Evolutionary conservation across 37 sponge, comb jelly and placozoan species (phyloP).

Genomic region (Amphimedon queenslandica): DNA sequence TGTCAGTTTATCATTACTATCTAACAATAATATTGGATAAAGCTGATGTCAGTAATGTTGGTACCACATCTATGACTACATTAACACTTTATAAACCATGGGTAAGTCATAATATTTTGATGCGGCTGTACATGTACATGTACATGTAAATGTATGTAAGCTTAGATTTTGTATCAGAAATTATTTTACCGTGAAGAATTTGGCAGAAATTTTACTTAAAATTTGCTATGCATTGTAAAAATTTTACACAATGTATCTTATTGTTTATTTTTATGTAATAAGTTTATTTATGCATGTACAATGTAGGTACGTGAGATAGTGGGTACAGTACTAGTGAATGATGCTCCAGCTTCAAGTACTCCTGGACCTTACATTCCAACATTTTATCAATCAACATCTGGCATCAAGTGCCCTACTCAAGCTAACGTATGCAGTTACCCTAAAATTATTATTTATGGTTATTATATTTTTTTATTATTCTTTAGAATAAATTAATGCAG

Average conservation of each 20-base stretch:
- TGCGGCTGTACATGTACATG: too few relatives aligned
- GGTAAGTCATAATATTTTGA: too few relatives aligned
- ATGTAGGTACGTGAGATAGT: not conserved
- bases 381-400: constrained; percentile 30
- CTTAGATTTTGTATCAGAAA: too few relatives aligned
- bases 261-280: too few relatives aligned
- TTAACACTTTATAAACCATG: not conserved
- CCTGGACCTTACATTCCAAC: constrained; percentile 45
- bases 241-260: too few relatives aligned
- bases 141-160: too few relatives aligned
- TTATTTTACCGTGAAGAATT: too few relatives aligned
- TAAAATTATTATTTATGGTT: not conserved
- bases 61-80: not conserved
- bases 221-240: too few relatives aligned
- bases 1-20: constrained; percentile 35
- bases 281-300: too few relatives aligned
- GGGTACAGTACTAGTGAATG: not conserved
- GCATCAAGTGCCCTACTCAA: not conserved
- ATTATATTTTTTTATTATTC: not conserved
- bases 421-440: not conserved
- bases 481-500: constrained; percentile 52
- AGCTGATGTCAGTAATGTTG: not conserved
- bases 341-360: not conserved
- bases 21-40: constrained; percentile 30
- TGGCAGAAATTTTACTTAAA: too few relatives aligned